These are phyloP conservation scores for Spermophilus dauricus DNA, from an alignment of 2,113 vertebrate genomes.

Conservation along the genomic window DNA sequence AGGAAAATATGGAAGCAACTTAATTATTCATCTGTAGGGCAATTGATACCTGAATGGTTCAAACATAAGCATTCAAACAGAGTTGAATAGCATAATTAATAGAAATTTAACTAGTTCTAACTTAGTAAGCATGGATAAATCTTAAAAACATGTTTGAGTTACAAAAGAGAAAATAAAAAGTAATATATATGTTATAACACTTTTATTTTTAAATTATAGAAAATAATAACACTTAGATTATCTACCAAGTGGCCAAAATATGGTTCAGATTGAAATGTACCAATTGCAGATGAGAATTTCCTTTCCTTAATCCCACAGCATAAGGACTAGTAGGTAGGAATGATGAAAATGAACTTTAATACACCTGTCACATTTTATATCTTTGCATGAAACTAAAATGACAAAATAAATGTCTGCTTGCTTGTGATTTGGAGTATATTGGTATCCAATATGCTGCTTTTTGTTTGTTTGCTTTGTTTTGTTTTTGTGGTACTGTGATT, in stretches of 20 bases:
- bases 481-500: too few species aligned
- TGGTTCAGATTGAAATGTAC: neutral
- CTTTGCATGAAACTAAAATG: neutral
- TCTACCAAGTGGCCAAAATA: neutral
- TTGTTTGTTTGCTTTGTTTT: too few species aligned
- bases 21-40: neutral
- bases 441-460: neutral
- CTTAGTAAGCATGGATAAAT: neutral
- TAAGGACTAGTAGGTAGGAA: neutral
- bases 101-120: neutral
- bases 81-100: neutral
- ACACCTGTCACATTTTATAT: neutral
- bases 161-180: neutral
- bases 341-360: neutral
- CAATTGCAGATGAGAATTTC: neutral
- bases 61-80: neutral
- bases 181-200: neutral
- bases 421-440: neutral
- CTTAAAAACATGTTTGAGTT: neutral
- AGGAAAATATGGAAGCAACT: neutral
- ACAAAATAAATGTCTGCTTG: neutral
- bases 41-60: neutral
- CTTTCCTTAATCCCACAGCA: too few species aligned
- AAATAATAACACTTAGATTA: neutral
- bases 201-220: neutral